Base-by-base conservation (phyloP, 1,140 invertebrate species). In the Leptinotarsa defecta region DNA sequence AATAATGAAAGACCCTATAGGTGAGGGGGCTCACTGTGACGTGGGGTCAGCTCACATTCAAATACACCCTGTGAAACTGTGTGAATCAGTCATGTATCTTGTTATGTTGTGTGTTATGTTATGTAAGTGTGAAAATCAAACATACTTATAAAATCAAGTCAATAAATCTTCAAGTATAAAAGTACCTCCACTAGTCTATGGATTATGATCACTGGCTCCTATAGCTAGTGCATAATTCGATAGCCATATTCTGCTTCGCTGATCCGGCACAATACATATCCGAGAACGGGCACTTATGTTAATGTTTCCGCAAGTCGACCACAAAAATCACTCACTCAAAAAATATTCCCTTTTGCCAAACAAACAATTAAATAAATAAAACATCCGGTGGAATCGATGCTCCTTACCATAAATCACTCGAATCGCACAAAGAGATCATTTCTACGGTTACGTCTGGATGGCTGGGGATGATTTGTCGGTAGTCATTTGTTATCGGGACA, bases 301-400 rank as follows among this genome's bases (percentile, higher is more conserved):
- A 81, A 81, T 81, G 78, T 76, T 78, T 81, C 80, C 80, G 78
- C 77, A 76, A 64, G 48, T 49, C 69, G 22, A 79, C 80, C 80
- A 69, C 80, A 81, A 77, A 80, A 77, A 78, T 78, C 77, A 78
- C 76, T 75, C 73, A 79, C 69, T 76, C 78, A 81, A 77, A 79
- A 79, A 79, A 81, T 79, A 74, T 61, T 71, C 76, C 75, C 74
- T 61, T 57, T 79, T 72, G 67, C 61, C 78, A 79, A 79, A 81
- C 80, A 81, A 81, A 81, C 80, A 81, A 81, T 81, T 79, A 81
- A 81, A 81, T 81, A 81, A 81, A 78, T 79, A 81, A 81, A 81
- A 79, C 76, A 79, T 81, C 80, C 80, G 80, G 79, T 76, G 70
- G 34, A 1, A 43, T 43, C 34, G 34, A 43, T 43, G 34, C 34